Evolutionary conservation across 92 coral and sea anemone genomes (phyloP).

Genomic region (Plumapathes pennacea): DNA sequence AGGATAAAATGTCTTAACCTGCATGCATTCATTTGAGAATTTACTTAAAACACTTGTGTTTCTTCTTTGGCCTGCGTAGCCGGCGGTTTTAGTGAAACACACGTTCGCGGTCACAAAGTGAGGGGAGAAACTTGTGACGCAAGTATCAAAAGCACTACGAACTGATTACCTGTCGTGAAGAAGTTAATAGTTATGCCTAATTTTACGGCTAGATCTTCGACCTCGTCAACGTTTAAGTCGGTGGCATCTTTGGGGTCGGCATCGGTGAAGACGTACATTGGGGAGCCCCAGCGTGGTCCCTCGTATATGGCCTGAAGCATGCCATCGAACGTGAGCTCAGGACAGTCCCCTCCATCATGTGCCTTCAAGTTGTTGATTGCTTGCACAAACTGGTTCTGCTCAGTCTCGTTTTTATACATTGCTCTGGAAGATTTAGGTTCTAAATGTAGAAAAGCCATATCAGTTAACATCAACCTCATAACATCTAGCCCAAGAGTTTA

Average conservation of each 20-base stretch:
- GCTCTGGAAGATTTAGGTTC: slow-evolving; percentile 34
- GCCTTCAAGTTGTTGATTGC: slow-evolving; percentile 60
- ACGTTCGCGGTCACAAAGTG: too few species aligned
- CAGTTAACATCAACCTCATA: neutral
- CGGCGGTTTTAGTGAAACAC: too few species aligned
- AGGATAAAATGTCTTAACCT: too few species aligned
- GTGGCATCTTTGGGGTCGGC: slow-evolving; percentile 84
- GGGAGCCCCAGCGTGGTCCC: slow-evolving; percentile 77
- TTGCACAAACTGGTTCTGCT: slow-evolving; percentile 48
- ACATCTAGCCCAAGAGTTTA: too few species aligned
- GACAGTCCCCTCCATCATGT: slow-evolving; percentile 82
- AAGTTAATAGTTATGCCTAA: slow-evolving; percentile 69
- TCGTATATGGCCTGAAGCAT: slow-evolving; percentile 60
- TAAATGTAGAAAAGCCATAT: too few species aligned
- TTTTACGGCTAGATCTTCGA: slow-evolving; percentile 29
- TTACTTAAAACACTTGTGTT: too few species aligned
- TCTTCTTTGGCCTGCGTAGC: too few species aligned
- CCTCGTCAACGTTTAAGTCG: slow-evolving; percentile 45
- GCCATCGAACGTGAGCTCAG: slow-evolving; percentile 71
- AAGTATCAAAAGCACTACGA: too few species aligned
- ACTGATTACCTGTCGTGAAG: slow-evolving; percentile 74
- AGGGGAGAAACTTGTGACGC: too few species aligned
- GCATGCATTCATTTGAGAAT: too few species aligned
- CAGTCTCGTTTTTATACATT: slow-evolving; percentile 27
- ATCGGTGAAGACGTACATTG: slow-evolving; percentile 93